These are phyloP conservation scores for Miltochrista miniata DNA, from an alignment of 2,888 invertebrate genomes.

Conservation along the genomic window DNA sequence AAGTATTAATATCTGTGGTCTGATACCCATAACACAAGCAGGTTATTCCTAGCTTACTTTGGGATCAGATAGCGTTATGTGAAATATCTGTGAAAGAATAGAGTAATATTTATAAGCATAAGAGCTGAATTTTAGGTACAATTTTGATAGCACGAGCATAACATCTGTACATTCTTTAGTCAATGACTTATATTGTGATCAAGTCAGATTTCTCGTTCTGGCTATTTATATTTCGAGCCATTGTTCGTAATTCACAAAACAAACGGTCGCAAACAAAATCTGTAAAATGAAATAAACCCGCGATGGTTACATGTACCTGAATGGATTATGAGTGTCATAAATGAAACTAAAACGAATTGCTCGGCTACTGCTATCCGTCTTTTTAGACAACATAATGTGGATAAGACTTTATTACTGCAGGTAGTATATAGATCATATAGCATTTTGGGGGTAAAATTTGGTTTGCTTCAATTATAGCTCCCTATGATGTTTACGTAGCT, in stretches of 20 bases:
- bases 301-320: conserved; percentile 41
- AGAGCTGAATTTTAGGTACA: neutral
- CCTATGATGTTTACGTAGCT: too few relatives aligned
- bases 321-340: conserved; percentile 71
- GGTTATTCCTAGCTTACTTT: too few relatives aligned
- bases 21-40: too few relatives aligned
- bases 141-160: neutral
- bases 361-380: conserved; percentile 61
- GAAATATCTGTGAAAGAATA: too few relatives aligned
- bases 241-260: neutral
- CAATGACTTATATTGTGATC: too few relatives aligned
- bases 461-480: too few relatives aligned
- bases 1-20: too few relatives aligned
- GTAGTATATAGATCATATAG: neutral
- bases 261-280: conserved; percentile 7
- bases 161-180: too few relatives aligned
- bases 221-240: neutral
- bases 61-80: too few relatives aligned
- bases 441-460: too few relatives aligned
- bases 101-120: too few relatives aligned
- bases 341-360: conserved; percentile 73
- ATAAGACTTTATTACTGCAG: conserved; percentile 19
- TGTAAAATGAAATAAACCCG: conserved; percentile 17
- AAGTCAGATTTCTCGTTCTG: too few relatives aligned
- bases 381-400: conserved; percentile 41